These are phyloP conservation scores for Sciurus vulgaris DNA, from an alignment of 2,797 vertebrate species.

Conservation along the genomic window DNA sequence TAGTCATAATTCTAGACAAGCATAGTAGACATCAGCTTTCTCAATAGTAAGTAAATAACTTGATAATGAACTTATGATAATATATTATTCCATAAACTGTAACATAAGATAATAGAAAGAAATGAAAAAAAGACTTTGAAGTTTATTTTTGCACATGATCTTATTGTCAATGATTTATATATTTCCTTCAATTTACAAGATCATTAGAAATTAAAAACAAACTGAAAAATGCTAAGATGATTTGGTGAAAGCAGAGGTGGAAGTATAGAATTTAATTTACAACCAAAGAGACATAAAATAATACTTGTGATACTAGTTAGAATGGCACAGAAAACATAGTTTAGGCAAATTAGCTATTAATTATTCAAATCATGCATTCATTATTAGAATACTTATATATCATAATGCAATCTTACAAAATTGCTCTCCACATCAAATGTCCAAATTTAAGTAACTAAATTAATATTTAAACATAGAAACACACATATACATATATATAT, in stretches of 20 bases:
- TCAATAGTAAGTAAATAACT: neutral
- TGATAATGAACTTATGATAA: neutral
- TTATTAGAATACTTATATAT: neutral
- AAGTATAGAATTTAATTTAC: neutral
- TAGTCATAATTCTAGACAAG: neutral
- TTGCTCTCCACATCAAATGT: neutral
- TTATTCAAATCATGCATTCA: neutral
- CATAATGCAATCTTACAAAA: neutral
- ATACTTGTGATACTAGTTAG: neutral
- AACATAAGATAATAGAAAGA: neutral
- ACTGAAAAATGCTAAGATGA: neutral
- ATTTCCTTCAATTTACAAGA: neutral
- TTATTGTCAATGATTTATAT: conserved; percentile 13
- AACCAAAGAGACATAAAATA: neutral
- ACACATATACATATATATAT: no score
- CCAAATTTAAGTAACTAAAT: neutral
- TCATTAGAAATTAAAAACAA: conserved; percentile 23
- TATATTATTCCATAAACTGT: neutral
- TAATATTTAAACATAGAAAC: neutral
- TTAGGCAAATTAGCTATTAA: conserved; percentile 11
- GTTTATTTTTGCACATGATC: neutral
- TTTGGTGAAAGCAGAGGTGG: neutral
- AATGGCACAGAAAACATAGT: neutral
- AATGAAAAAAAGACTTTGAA: neutral
- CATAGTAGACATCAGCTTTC: neutral